These are phyloP conservation scores for Agonum fuliginosum DNA, from an alignment of 2,888 invertebrate genomes.

Conservation along the genomic window DNA sequence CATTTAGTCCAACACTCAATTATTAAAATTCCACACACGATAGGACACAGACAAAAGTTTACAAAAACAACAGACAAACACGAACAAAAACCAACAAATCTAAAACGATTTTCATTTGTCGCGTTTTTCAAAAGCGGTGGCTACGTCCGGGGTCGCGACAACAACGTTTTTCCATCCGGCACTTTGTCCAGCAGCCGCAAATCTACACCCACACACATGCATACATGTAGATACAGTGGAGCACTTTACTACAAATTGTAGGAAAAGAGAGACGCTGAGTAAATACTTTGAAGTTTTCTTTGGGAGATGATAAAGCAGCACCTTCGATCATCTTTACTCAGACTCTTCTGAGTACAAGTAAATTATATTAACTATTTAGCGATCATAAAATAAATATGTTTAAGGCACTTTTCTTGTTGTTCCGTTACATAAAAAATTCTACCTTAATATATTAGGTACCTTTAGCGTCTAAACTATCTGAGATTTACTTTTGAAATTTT, in stretches of 20 bases:
- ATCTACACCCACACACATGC: slow-evolving; percentile 1
- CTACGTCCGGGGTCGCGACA: slow-evolving; percentile 27
- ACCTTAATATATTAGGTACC: no score
- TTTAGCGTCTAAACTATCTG: no score
- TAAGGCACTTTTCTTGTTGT: no score
- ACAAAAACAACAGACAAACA: slow-evolving; percentile 46
- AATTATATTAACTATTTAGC: no score
- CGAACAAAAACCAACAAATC: slow-evolving; percentile 36
- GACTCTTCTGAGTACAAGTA: no score
- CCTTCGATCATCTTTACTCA: no score
- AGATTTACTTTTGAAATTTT: no score
- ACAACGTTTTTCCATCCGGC: slow-evolving; percentile 44
- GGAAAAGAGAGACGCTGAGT: not conserved
- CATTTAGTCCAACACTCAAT: slow-evolving; percentile 19
- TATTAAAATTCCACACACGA: slow-evolving; percentile 53
- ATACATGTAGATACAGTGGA: not conserved
- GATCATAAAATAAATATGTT: no score
- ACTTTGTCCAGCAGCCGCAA: slow-evolving; percentile 23
- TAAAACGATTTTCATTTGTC: slow-evolving; percentile 49
- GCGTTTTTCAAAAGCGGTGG: slow-evolving; percentile 39
- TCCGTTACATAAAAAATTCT: no score
- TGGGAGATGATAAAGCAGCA: not conserved
- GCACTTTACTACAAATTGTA: not conserved
- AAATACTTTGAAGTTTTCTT: not conserved
- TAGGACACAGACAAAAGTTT: slow-evolving; percentile 49